Evolutionary conservation across 1,140 invertebrate genomes (phyloP).

Genomic region (Drosophila pandora): DNA sequence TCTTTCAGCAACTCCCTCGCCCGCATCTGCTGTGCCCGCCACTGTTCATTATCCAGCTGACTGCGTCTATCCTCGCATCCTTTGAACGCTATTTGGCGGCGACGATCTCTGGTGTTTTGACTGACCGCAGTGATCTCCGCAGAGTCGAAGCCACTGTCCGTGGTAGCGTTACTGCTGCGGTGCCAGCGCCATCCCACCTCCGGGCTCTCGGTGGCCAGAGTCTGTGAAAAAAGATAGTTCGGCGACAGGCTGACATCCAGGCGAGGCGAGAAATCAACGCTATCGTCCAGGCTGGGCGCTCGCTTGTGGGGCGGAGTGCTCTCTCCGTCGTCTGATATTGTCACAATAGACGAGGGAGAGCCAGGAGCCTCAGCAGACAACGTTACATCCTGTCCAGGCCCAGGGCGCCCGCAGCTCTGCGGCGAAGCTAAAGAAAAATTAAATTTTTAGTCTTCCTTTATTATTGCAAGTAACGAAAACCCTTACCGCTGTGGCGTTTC

Average conservation of each 20-base stretch:
- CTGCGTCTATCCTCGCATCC: constrained; percentile 54
- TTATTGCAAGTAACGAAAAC: not conserved
- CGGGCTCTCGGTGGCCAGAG: constrained; percentile 68
- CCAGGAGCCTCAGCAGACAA: constrained; percentile 11
- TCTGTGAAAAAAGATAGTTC: constrained; percentile 69
- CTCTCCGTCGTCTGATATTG: constrained; percentile 37
- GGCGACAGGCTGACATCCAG: constrained; percentile 68
- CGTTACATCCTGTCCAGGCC: constrained; percentile 39
- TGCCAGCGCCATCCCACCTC: constrained; percentile 79
- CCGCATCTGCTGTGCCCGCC: constrained; percentile 64
- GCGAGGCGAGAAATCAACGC: constrained; percentile 68
- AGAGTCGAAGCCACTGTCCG: constrained; percentile 72
- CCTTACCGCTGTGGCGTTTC: constrained; percentile 72
- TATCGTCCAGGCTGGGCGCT: constrained; percentile 67
- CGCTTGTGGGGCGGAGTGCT: constrained; percentile 68
- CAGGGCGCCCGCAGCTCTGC: constrained; percentile 51
- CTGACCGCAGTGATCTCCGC: constrained; percentile 43
- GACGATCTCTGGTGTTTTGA: constrained; percentile 36
- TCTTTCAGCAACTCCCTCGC: constrained; percentile 67
- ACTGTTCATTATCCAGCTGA: constrained; percentile 58
- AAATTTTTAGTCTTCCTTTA: not conserved
- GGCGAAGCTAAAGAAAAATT: constrained; percentile 58
- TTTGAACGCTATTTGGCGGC: constrained; percentile 52
- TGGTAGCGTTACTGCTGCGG: constrained; percentile 52
- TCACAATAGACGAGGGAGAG: constrained; percentile 23